A percentile compares a stretch with the other conserved stretches of the same genome.
These are phyloP conservation scores for Nebria brevicollis DNA, from an alignment of 2,888 invertebrate genomes.

Conservation along the genomic window DNA sequence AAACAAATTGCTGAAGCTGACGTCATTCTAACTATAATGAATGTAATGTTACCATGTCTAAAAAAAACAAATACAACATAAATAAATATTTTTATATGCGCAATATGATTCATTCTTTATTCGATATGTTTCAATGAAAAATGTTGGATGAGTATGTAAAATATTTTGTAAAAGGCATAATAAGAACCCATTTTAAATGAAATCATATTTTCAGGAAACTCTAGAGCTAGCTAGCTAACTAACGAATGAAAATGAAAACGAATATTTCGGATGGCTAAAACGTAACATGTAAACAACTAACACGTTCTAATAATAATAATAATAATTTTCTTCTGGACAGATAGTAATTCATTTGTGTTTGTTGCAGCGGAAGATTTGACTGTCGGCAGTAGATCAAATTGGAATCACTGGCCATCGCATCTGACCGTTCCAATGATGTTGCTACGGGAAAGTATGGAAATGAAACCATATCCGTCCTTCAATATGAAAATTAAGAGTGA, in stretches of 20 bases:
- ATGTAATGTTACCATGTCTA: not conserved
- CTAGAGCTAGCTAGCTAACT: not conserved
- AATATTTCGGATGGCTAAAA: not conserved
- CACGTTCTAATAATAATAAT: not conserved
- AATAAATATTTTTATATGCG: not conserved
- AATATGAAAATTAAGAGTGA: slow-evolving; percentile 31
- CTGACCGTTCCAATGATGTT: slow-evolving; percentile 77
- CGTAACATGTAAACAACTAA: not conserved
- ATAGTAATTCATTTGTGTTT: slow-evolving; percentile 51
- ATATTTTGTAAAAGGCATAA: no score
- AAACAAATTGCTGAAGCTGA: no score
- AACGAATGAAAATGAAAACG: not conserved
- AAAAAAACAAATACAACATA: not conserved
- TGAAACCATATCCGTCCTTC: slow-evolving; percentile 20
- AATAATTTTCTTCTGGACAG: not conserved
- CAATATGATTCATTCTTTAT: not conserved
- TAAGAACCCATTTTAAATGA: not conserved
- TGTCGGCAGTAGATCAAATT: slow-evolving; percentile 68
- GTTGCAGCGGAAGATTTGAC: slow-evolving; percentile 76
- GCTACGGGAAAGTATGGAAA: slow-evolving; percentile 65
- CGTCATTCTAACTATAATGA: not conserved
- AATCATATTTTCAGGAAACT: not conserved
- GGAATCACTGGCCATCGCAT: slow-evolving; percentile 80
- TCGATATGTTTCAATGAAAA: not conserved
- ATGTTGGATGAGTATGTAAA: not conserved